Evolutionary conservation across 1,140 invertebrate species (phyloP), one percentile per base, ranked within the genome.

Genomic region (Cyclargus thomasi): DNA sequence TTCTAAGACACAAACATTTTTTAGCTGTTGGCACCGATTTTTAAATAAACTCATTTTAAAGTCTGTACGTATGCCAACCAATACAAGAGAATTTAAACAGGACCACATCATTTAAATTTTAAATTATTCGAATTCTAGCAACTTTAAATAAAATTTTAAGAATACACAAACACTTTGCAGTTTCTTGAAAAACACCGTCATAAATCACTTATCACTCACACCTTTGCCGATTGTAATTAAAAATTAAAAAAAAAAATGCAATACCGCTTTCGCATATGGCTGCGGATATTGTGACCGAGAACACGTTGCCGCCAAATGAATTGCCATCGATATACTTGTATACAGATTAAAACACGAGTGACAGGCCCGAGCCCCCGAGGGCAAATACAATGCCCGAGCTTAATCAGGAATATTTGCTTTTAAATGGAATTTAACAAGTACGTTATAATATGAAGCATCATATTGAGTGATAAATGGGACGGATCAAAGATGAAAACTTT

Each of bases 221-320:
- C 64, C 70, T 67, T 72, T 59, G 39, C 62, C 62, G 53, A 36
- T 67, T 23, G 53, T 47, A 20, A 53, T 63, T 55, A 70, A 35
- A 23, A 63, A 67, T 64, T 67, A 66, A 72, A 70, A 68, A 67
- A n/a, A 70, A 70, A 68, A 70, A 67, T 71, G 53, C 18, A 70
- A 65, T 55, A 74, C 73, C 67, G 65, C 73, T 66, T 67, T 69
- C 66, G 69, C 72, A 63, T 55, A 55, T 23, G 63, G 68, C 70
- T 57, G 21, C 63, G 65, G 57, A 71, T 72, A 65, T 79, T 47
- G 70, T 79, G 75, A 74, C 70, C 67, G 62, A 69, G 62, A 53
- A 39, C 39, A 47, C 39, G 14, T 47, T 47, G 39, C 39, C 39
- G 39, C 39, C 11, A 47, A 47, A 47, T 47, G 39, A 47, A 47